These are phyloP conservation scores for Pammene fasciana DNA, from an alignment of 2,888 invertebrate species.

Conservation along the genomic window DNA sequence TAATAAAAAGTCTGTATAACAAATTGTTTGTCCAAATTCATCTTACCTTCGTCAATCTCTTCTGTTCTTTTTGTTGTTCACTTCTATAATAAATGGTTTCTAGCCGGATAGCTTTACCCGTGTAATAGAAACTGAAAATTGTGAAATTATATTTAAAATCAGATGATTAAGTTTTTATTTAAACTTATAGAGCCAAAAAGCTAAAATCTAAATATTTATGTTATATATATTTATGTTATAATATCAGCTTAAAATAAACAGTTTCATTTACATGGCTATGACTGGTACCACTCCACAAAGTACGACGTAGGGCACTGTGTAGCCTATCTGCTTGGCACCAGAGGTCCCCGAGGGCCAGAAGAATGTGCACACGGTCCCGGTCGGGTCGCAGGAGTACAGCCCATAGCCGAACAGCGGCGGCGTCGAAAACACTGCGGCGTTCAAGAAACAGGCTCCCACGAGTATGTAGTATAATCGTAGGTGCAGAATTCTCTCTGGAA, in stretches of 20 bases:
- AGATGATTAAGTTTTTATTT: not conserved
- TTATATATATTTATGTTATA: too few species aligned
- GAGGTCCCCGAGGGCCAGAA: constrained; percentile 73
- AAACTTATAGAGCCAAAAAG: too few species aligned
- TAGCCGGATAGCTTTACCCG: constrained; percentile 74
- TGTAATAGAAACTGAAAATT: constrained; percentile 71
- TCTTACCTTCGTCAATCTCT: constrained; percentile 71
- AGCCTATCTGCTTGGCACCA: constrained; percentile 72
- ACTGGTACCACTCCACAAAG: constrained; percentile 74
- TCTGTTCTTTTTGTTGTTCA: constrained; percentile 73
- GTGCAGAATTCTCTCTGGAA: constrained; percentile 73
- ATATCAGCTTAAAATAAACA: too few species aligned
- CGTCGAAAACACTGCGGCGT: constrained; percentile 69
- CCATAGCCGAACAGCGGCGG: constrained; percentile 81
- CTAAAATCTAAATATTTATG: too few species aligned
- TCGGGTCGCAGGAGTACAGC: constrained; percentile 77
- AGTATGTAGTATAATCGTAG: constrained; percentile 73
- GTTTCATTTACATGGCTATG: constrained; percentile 69
- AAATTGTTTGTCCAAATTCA: not conserved
- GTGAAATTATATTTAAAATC: not conserved
- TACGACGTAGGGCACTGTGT: constrained; percentile 70
- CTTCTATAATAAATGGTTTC: constrained; percentile 76
- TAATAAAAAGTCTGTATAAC: too few species aligned
- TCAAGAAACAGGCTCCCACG: constrained; percentile 73
- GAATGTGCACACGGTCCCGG: constrained; percentile 75